Evolutionary conservation across 2,797 vertebrate genomes (phyloP), one percentile per base, ranked within the genome.

Genomic region (Danionella dracula): DNA sequence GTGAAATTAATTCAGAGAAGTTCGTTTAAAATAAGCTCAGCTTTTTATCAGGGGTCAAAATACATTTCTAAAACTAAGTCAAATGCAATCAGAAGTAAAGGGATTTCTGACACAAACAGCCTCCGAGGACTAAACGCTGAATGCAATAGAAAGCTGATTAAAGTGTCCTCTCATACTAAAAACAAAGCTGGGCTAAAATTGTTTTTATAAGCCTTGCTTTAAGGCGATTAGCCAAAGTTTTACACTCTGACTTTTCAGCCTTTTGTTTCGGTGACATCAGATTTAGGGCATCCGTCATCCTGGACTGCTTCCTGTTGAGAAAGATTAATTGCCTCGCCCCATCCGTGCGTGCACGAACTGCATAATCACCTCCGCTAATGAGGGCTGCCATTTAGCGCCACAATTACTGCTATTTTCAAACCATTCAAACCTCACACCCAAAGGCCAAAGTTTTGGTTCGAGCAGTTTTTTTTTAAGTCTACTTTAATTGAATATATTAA

Each of bases 251-350:
- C 65, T 85, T 82, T 80, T 82, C 80, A 79, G 56, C 58, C 55
- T 75, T 88, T 87, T 87, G 87, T 88, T 83, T 86, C 82, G 69
- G 78, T 81, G 84, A 87, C 83, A 85, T 76, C 66, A 71, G 72
- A 74, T 73, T 76, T 70, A 66, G 69, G 66, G 66, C 75, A 74
- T 77, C 75, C 61, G 75, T 77, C 69, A 77, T 74, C 66, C 61
- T 66, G 69, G 68, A 70, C 83, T 85, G 83, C 88, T 88, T 89
- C 85, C 87, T 84, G 82, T 81, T 86, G 84, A 84, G 87, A 89
- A 87, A 89, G 87, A 86, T 90, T 89, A 88, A 89, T 89, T 89
- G 88, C 83, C 81, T 86, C 83, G 84, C 82, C 77, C 81, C 76
- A 79, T 77, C 83, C 85, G 83, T 71, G 82, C 83, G 76, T 83